phyloP scores from a whole-genome alignment of 2,797 vertebrate genomes.

The Pseudochromis fuscus region DNA sequence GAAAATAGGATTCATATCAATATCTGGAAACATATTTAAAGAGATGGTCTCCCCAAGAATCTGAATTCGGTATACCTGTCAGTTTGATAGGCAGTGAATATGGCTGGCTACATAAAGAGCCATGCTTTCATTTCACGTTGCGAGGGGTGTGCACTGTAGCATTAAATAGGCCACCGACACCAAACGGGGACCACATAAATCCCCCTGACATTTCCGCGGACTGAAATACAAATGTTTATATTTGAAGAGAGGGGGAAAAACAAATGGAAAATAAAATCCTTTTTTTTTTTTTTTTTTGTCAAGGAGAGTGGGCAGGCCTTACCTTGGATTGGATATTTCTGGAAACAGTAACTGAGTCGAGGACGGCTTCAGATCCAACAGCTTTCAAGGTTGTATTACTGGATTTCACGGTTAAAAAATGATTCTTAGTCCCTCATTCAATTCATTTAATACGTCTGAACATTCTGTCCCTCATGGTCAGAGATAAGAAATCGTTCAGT shows the following conservation, averaged over 20 bases:
- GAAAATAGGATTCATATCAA: conserved; percentile 41
- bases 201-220: conserved; percentile 63
- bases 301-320: conserved; percentile 27
- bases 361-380: not conserved
- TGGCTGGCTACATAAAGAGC: conserved; percentile 26
- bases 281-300: conserved; percentile 35
- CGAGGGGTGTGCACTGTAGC: conserved; percentile 66
- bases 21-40: conserved; percentile 19
- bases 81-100: conserved; percentile 45
- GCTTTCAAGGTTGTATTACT: conserved; percentile 9
- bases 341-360: not conserved
- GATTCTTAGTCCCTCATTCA: not conserved
- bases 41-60: conserved; percentile 21
- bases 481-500: conserved; percentile 20
- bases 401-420: conserved; percentile 4
- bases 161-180: conserved; percentile 71
- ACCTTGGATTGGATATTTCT: conserved; percentile 17
- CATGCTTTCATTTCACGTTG: conserved; percentile 45
- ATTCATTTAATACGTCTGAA: conserved; percentile 21
- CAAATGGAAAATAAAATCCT: conserved; percentile 39
- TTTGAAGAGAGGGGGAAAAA: conserved; percentile 23
- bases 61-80: conserved; percentile 25
- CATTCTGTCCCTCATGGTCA: not conserved
- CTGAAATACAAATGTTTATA: conserved; percentile 69
- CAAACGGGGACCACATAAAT: conserved; percentile 63